A percentile compares a stretch with the other conserved stretches of the same genome.
Evolutionary conservation across 2,888 invertebrate species (phyloP).

Genomic region (Flexamia atlantica): DNA sequence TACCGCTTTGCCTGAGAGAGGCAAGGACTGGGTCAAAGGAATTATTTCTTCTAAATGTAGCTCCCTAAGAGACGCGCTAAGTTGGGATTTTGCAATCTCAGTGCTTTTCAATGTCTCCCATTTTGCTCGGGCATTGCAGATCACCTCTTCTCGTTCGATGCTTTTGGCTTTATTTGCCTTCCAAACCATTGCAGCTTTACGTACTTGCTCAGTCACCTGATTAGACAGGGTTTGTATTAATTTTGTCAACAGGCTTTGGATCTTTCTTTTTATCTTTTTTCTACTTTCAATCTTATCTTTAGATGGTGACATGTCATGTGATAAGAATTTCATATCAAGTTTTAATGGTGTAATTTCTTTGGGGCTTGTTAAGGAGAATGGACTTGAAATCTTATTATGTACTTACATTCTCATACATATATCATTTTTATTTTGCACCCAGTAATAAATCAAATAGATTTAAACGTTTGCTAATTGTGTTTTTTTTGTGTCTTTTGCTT

Average conservation of each 20-base stretch:
- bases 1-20: conserved; percentile 60
- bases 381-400: no score
- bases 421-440: no score
- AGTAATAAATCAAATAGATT: no score
- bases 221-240: conserved; percentile 28
- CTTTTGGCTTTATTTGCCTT: conserved; percentile 82
- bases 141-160: conserved; percentile 75
- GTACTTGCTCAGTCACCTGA: conserved; percentile 75
- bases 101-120: conserved; percentile 89
- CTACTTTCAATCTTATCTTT: not conserved
- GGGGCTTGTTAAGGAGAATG: no score
- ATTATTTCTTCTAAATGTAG: conserved; percentile 30
- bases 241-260: not conserved
- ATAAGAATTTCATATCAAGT: no score
- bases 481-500: no score
- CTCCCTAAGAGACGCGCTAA: conserved; percentile 7
- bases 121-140: conserved; percentile 90
- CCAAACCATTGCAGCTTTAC: conserved; percentile 89
- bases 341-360: no score
- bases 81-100: conserved; percentile 34
- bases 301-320: no score
- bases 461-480: no score
- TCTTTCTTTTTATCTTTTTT: not conserved
- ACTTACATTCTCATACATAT: no score
- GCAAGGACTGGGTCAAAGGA: conserved; percentile 29